Conservation (phyloP, 2,888 invertebrate species). For the Ophonus ardosiacus region DNA sequence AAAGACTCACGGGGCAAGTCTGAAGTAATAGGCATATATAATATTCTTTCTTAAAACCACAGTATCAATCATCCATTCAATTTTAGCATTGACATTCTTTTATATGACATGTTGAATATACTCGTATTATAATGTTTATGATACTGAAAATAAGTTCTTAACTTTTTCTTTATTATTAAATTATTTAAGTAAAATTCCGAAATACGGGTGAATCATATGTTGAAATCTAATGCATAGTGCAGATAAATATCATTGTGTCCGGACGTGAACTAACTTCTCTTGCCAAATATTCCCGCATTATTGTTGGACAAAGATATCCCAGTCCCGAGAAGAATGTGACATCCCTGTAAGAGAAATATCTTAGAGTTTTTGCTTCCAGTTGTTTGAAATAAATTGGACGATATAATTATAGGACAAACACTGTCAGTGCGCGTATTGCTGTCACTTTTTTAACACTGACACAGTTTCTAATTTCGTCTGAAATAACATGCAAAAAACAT, state of each 20-base stretch:
- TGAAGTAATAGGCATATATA: no score
- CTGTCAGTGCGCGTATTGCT: constrained; percentile 47
- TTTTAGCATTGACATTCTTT: no score
- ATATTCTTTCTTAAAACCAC: no score
- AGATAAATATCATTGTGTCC: not conserved
- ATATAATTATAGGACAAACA: constrained; percentile 61
- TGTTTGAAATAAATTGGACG: constrained; percentile 62
- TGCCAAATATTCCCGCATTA: constrained; percentile 21
- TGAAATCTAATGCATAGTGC: not conserved
- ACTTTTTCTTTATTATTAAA: not conserved
- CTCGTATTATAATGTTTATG: not conserved
- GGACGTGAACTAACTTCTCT: not conserved
- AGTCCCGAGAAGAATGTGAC: constrained; percentile 13
- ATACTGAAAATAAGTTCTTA: not conserved
- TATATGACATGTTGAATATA: no score
- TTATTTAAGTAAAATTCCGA: not conserved
- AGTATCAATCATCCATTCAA: no score
- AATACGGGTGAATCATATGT: not conserved
- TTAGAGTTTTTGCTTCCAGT: constrained; percentile 49
- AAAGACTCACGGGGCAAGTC: no score
- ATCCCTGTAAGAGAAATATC: constrained; percentile 44
- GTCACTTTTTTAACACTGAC: constrained; percentile 60
- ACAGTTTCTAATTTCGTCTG: constrained; percentile 45
- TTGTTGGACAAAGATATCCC: not conserved
- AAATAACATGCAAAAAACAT: constrained; percentile 26